These are phyloP conservation scores for Oenanthe melanoleuca DNA, from an alignment of 2,113 vertebrate genomes.

Conservation along the genomic window DNA sequence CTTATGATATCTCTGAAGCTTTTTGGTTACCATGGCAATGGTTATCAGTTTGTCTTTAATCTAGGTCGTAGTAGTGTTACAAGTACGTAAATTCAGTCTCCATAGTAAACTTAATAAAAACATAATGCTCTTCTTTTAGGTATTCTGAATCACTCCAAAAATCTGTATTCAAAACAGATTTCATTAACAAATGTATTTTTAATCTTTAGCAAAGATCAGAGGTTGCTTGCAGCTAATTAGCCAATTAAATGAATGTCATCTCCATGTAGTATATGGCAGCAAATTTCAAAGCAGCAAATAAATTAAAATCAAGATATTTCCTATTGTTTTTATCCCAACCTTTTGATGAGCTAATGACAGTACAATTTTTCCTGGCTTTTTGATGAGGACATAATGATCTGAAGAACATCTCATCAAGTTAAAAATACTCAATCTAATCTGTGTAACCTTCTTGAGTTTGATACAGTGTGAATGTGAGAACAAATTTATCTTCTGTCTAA, in stretches of 20 bases:
- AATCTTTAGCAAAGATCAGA: background rate
- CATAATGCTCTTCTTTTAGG: background rate
- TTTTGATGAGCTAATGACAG: constrained; percentile 44
- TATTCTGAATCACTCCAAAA: background rate
- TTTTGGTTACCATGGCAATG: background rate
- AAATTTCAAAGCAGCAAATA: constrained; percentile 23
- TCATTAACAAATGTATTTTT: background rate
- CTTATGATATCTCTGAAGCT: background rate
- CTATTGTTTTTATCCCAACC: constrained; percentile 17
- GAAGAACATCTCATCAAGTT: constrained; percentile 48
- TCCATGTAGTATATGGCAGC: background rate
- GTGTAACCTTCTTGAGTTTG: constrained; percentile 34
- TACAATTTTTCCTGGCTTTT: constrained; percentile 22
- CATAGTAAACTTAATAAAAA: background rate
- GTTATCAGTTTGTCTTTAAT: background rate
- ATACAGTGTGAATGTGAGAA: background rate
- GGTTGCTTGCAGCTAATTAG: constrained; percentile 20
- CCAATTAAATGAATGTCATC: background rate
- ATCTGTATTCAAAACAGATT: background rate
- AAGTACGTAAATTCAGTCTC: background rate
- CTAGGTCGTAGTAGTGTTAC: background rate
- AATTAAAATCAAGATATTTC: constrained; percentile 13
- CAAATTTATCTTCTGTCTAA: background rate
- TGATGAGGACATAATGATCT: constrained; percentile 50
- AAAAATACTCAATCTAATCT: constrained; percentile 14